phyloP scores from a whole-genome alignment of 2,797 vertebrate species.

The Hirundo rustica region DNA sequence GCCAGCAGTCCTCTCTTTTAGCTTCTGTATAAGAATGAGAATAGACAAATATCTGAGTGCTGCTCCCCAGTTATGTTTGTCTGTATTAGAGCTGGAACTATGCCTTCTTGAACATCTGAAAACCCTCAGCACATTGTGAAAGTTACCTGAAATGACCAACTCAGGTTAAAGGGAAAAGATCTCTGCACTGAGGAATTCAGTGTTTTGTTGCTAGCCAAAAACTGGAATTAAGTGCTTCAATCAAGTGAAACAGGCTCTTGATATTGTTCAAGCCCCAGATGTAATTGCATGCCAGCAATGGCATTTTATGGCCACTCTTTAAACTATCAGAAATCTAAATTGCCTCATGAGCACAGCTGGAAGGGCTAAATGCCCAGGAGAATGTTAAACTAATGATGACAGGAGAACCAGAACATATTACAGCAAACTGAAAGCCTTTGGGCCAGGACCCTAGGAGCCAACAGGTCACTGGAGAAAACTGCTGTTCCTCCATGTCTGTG shows the following conservation, averaged over 20 bases:
- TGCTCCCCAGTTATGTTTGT: neutral
- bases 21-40: neutral
- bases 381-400: neutral
- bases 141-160: neutral
- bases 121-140: neutral
- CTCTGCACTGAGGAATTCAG: neutral
- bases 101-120: neutral
- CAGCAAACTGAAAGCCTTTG: neutral
- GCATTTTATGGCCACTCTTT: neutral
- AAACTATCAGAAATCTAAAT: neutral
- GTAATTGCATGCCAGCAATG: neutral
- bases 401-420: neutral
- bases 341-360: neutral
- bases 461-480: neutral
- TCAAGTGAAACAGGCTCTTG: neutral
- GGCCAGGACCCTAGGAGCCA: neutral
- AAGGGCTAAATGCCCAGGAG: neutral
- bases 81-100: neutral
- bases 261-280: neutral
- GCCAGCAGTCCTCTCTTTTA: neutral
- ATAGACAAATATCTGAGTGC: neutral
- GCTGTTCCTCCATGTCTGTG: neutral
- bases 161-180: neutral
- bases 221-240: neutral
- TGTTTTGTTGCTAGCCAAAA: neutral